These are phyloP conservation scores for Tipula helvola DNA, from an alignment of 2,888 invertebrate genomes.

Conservation along the genomic window DNA sequence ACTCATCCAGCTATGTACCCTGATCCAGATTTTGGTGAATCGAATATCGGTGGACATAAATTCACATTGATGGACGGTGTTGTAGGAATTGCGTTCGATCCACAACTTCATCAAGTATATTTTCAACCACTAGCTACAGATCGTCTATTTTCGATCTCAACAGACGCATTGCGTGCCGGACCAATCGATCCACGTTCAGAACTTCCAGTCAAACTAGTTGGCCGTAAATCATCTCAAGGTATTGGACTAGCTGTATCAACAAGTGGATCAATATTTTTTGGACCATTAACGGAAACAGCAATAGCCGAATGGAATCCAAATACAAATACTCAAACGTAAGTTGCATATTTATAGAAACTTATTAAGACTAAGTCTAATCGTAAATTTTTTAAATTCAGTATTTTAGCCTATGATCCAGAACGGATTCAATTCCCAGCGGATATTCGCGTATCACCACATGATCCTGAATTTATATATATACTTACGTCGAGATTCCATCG, in stretches of 20 bases:
- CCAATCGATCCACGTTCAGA: constrained; percentile 57
- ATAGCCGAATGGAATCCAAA: constrained; percentile 68
- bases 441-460: constrained; percentile 51
- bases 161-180: constrained; percentile 57
- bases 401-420: constrained; percentile 58
- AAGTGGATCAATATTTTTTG: constrained; percentile 63
- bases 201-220: constrained; percentile 63
- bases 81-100: constrained; percentile 51
- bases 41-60: constrained; percentile 51
- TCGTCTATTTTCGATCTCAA: constrained; percentile 64
- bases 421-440: constrained; percentile 69
- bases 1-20: constrained; percentile 77
- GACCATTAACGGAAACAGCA: constrained; percentile 68
- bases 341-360: background rate
- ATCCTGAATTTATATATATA: constrained; percentile 59
- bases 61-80: constrained; percentile 58
- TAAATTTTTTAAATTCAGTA: constrained; percentile 33
- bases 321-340: constrained; percentile 56
- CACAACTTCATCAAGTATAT: constrained; percentile 42
- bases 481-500: constrained; percentile 68
- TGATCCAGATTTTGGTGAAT: constrained; percentile 65
- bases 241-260: constrained; percentile 55
- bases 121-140: constrained; percentile 58
- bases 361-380: background rate
- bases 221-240: constrained; percentile 75